Conservation (phyloP, 2,113 vertebrate species). For the Suncus etruscus region DNA sequence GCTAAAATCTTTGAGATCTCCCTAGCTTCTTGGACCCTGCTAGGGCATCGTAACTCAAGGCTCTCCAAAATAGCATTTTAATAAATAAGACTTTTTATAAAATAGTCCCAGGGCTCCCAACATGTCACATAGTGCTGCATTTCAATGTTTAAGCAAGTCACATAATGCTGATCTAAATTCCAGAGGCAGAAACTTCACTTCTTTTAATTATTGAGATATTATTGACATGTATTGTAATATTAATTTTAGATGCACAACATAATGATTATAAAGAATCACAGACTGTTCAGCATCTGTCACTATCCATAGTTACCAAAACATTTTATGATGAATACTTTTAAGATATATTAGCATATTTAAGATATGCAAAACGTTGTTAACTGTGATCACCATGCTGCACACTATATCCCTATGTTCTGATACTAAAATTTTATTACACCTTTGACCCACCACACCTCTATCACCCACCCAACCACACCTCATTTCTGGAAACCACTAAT, state of each 20-base stretch:
- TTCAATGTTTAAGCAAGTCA: conserved; percentile 14
- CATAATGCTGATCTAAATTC: background rate
- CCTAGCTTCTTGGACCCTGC: background rate
- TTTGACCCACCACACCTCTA: background rate
- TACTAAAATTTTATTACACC: background rate
- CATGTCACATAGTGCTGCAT: background rate
- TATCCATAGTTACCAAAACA: background rate
- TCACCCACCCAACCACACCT: background rate
- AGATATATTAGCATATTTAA: background rate
- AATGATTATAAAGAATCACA: background rate
- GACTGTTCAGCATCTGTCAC: background rate
- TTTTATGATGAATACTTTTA: background rate
- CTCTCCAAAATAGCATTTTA: conserved; percentile 5
- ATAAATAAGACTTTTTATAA: conserved; percentile 34
- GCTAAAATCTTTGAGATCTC: background rate
- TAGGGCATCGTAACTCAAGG: background rate
- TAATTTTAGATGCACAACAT: background rate
- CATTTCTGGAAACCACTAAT: background rate
- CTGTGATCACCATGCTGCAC: background rate
- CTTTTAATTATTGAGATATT: background rate
- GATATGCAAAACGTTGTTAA: background rate
- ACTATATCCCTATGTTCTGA: background rate
- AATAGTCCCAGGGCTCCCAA: background rate
- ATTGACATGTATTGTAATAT: background rate
- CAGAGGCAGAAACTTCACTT: background rate